These are phyloP conservation scores for Thunnus maccoyii DNA, from an alignment of 2,113 vertebrate species.

Conservation along the genomic window DNA sequence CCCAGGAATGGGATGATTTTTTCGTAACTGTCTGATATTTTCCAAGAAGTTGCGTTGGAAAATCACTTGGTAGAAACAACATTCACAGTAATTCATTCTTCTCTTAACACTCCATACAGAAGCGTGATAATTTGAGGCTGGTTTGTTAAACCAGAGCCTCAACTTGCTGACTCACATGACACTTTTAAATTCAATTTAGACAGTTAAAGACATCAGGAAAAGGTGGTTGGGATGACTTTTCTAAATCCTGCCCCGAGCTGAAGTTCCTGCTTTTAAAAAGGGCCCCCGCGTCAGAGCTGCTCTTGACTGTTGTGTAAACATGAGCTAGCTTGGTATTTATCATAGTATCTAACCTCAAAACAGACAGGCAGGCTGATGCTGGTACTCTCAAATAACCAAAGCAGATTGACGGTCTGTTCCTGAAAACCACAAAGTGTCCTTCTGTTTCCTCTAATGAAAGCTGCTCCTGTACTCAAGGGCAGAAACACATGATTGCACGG, in stretches of 20 bases:
- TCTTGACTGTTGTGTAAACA: constrained; percentile 47
- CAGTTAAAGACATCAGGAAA: neutral
- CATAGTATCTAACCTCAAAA: constrained; percentile 20
- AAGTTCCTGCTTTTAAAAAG: constrained; percentile 17
- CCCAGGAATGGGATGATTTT: too few relatives aligned
- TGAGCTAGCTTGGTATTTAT: neutral
- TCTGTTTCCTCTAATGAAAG: constrained; percentile 46
- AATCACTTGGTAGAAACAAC: neutral
- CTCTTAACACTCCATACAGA: neutral
- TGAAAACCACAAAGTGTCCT: constrained; percentile 12
- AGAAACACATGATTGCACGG: constrained; percentile 3
- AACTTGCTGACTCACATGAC: constrained; percentile 31
- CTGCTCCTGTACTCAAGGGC: constrained; percentile 32
- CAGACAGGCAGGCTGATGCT: constrained; percentile 7
- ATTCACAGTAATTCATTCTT: neutral
- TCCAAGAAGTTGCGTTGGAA: neutral
- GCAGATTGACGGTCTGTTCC: neutral
- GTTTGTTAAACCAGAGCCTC: neutral
- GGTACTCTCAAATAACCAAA: constrained; percentile 23
- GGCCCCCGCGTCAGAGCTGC: neutral
- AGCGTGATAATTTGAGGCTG: neutral
- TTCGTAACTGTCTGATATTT: neutral
- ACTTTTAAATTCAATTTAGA: neutral
- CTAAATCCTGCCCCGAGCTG: neutral
- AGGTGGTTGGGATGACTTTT: neutral